Conservation (phyloP, 2,797 vertebrate genomes). For the Discoglossus pictus region DNA sequence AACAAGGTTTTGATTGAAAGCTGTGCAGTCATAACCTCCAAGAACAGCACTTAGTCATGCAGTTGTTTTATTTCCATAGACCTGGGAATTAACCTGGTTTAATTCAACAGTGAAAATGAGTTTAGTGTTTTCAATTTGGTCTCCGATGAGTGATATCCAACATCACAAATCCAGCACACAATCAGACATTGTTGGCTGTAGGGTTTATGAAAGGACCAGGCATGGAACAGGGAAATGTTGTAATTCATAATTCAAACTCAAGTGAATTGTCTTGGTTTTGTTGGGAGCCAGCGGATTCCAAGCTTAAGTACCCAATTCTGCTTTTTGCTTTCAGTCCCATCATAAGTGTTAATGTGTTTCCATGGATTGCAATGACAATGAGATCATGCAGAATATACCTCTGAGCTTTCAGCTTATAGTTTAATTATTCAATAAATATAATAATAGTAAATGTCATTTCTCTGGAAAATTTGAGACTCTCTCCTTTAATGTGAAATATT, state of each 20-base stretch:
- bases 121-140: constrained; percentile 35
- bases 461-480: no score
- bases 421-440: no score
- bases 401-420: no score
- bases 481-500: no score
- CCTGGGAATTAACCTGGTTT: constrained; percentile 19
- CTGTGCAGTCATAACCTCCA: neutral
- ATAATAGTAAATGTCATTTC: no score
- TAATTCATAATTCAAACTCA: constrained; percentile 20
- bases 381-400: neutral
- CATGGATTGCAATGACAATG: neutral
- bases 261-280: constrained; percentile 11
- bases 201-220: constrained; percentile 11
- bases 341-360: neutral
- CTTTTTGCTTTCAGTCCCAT: neutral
- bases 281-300: neutral
- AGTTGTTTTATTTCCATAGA: neutral
- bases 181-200: constrained; percentile 20
- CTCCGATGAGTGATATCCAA: constrained; percentile 21
- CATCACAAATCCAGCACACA: constrained; percentile 27
- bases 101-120: constrained; percentile 30
- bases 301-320: neutral
- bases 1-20: neutral
- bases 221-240: constrained; percentile 11
- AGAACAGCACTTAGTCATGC: constrained; percentile 1